These are phyloP conservation scores for Phocoena sinus DNA, from an alignment of 2,113 vertebrate genomes.

Conservation along the genomic window DNA sequence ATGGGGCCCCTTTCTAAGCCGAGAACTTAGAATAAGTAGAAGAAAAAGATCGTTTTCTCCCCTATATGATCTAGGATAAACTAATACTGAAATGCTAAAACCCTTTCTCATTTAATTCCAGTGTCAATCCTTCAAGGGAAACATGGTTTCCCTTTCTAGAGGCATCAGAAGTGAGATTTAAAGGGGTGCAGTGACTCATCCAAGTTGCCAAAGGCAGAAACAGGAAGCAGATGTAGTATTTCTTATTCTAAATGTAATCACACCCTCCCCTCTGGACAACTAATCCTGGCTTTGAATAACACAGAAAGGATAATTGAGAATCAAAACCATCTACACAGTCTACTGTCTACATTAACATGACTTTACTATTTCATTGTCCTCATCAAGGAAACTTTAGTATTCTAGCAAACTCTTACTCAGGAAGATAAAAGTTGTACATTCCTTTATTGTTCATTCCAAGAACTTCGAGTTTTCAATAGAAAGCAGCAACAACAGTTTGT, in stretches of 20 bases:
- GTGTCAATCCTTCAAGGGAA: background rate
- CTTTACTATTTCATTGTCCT: background rate
- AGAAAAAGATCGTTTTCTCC: background rate
- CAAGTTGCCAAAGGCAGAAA: background rate
- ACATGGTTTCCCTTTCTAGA: background rate
- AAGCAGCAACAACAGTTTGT: background rate
- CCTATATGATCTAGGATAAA: background rate
- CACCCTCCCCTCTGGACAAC: background rate
- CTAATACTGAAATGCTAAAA: background rate
- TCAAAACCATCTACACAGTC: background rate
- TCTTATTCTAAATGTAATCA: background rate
- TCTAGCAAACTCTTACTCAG: background rate
- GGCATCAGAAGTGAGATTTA: background rate
- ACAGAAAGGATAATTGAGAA: background rate
- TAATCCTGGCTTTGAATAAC: conserved; percentile 7
- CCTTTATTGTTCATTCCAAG: background rate
- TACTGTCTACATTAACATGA: background rate
- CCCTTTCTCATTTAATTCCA: background rate
- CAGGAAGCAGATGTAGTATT: background rate
- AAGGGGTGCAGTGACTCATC: background rate
- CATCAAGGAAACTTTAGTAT: background rate
- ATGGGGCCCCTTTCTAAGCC: background rate
- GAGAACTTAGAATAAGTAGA: background rate
- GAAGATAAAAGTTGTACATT: background rate
- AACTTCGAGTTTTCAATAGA: background rate